A percentile compares a stretch with the other conserved stretches of the same genome.
phyloP scores from a whole-genome alignment of 2,888 invertebrate genomes.

The Oxytorus armatus region DNA sequence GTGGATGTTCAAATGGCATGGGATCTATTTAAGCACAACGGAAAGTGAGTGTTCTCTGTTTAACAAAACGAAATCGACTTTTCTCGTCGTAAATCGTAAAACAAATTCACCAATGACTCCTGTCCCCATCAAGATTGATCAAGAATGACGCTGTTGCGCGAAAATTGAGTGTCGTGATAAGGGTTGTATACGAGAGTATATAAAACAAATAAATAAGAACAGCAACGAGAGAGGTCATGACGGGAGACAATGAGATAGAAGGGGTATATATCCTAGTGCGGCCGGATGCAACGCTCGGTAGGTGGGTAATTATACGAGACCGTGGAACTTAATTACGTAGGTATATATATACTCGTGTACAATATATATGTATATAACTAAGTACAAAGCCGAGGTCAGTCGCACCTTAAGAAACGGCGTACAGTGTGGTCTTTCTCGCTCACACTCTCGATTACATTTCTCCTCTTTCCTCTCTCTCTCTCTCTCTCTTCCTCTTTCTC shows the following conservation, averaged over 20 bases:
- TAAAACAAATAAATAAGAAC: neutral
- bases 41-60: too few species aligned
- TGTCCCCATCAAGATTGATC: slow-evolving; percentile 1
- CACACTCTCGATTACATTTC: slow-evolving; percentile 47
- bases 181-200: slow-evolving; percentile 18
- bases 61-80: neutral
- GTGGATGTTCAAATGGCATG: too few species aligned
- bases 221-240: slow-evolving; percentile 28
- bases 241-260: slow-evolving; percentile 12
- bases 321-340: slow-evolving; percentile 78
- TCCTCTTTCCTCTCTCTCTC: slow-evolving; percentile 33
- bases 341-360: slow-evolving; percentile 59
- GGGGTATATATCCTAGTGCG: slow-evolving; percentile 57
- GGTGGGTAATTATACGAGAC: slow-evolving; percentile 78
- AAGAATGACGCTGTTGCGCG: slow-evolving; percentile 32
- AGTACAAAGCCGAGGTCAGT: slow-evolving; percentile 70
- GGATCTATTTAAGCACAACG: too few species aligned
- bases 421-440: slow-evolving; percentile 42
- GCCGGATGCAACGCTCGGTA: slow-evolving; percentile 78
- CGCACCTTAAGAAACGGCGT: slow-evolving; percentile 69
- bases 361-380: slow-evolving; percentile 48
- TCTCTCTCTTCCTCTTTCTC: slow-evolving; percentile 3
- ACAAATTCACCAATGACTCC: neutral
- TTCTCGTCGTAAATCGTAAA: neutral
- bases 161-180: slow-evolving; percentile 71